Percentiles rank a stretch among this genome's conserved stretches.
Evolutionary conservation across 2,797 vertebrate genomes (phyloP).

Genomic region (Psittacula derbiana): DNA sequence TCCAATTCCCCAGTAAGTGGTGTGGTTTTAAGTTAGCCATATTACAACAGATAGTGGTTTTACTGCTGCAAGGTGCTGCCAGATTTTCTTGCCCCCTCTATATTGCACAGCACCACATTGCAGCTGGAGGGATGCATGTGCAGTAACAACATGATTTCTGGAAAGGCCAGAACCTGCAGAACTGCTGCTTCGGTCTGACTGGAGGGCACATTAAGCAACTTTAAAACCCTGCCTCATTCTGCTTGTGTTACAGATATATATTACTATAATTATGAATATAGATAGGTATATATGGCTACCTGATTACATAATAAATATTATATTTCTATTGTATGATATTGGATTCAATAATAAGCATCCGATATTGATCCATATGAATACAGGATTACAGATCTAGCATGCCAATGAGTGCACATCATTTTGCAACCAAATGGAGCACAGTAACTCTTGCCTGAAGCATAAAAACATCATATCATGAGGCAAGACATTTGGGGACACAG

Average conservation of each 20-base stretch:
- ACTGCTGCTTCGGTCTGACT: not conserved
- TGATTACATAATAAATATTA: not conserved
- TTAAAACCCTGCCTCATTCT: not conserved
- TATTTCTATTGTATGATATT: not conserved
- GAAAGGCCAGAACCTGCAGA: not conserved
- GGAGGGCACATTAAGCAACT: not conserved
- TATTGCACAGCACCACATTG: not conserved
- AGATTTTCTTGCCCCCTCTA: not conserved
- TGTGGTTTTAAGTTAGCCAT: not conserved
- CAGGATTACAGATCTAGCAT: not conserved
- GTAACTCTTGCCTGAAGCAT: not conserved
- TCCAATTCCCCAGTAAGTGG: not conserved
- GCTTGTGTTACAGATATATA: not conserved
- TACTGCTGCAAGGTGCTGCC: not conserved
- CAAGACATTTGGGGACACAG: not conserved
- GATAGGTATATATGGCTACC: not conserved
- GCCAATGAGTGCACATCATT: not conserved
- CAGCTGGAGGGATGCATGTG: not conserved
- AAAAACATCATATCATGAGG: not conserved
- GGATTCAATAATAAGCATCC: not conserved
- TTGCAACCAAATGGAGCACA: not conserved
- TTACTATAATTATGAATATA: not conserved
- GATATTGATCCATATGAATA: not conserved
- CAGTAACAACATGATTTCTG: not conserved
- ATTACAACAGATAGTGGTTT: not conserved